Evolutionary conservation across 2,888 invertebrate genomes (phyloP), one percentile per base, ranked within the genome.

Genomic region (Dicranocentrus wangi): DNA sequence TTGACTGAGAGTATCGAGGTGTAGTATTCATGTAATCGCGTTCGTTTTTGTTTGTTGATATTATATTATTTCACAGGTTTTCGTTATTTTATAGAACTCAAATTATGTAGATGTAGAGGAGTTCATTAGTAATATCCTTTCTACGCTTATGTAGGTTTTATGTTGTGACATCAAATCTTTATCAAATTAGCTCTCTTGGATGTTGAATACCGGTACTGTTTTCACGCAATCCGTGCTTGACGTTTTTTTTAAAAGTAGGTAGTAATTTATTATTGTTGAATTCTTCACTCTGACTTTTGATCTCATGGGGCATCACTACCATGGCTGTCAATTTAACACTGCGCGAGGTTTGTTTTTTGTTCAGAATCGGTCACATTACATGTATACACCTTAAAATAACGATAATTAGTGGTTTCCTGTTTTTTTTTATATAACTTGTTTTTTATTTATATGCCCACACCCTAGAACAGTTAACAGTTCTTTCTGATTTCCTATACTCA

Each of bases 181-280:
- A 55, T 17, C 13, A 61, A 58, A 58, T 70, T 47, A 63, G 73
- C 73, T 73, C 73, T 73, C 73, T 73, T 53, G 28, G 60, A 17
- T 28, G n/a, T 39, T 42, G 21, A 73, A 28, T 43, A 10, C 10
- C 19, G 7, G 25, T 17, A 32, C 21, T 32, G n/a, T 61, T 28
- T 32, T 61, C 17, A 61, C n/a, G 28, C 17, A 61, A 17, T 51
- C n/a, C 5, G 13, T n/a, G 51, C 53, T 8, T 27, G 58, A 13
- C 19, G 27, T 61, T 25, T 25, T 58, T 61, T 32, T 55, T 55
- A 55, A 53, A 21, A 21, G 7, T 25, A 25, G 13, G 7, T 5
- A 13, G 39, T 51, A 51, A 72, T 61, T 72, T 43, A 51, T 51
- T n/a, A n/a, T 61, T 60, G 42, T 71, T 43, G 17, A 61, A 61